Conservation (phyloP, 2,888 invertebrate species). For the Vanessa cardui region DNA sequence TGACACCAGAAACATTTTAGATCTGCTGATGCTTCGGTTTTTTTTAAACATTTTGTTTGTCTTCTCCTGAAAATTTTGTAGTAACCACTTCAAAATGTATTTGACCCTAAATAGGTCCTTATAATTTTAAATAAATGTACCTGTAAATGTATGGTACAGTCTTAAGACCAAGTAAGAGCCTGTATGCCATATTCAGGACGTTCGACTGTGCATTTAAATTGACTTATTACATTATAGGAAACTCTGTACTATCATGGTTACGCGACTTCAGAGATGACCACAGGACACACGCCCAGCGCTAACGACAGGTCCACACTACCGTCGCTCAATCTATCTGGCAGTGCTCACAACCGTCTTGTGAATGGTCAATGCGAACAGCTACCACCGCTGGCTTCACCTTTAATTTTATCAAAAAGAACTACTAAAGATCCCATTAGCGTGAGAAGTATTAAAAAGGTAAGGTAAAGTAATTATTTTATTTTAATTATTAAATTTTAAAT, state of each 20-base stretch:
- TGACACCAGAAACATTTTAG: too few species aligned
- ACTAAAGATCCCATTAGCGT: slow-evolving; percentile 60
- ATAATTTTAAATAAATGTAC: too few species aligned
- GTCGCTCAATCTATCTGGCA: slow-evolving; percentile 68
- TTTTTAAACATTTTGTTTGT: too few species aligned
- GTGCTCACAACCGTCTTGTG: slow-evolving; percentile 60
- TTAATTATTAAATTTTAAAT: neutral
- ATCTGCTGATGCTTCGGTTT: too few species aligned
- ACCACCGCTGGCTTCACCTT: slow-evolving; percentile 73
- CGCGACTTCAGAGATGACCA: slow-evolving; percentile 71
- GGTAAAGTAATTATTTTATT: neutral
- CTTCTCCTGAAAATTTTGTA: too few species aligned
- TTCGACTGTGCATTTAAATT: neutral
- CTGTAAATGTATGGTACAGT: too few species aligned
- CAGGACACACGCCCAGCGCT: slow-evolving; percentile 61
- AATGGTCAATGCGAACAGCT: slow-evolving; percentile 72
- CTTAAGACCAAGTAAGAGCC: too few species aligned
- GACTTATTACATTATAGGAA: slow-evolving; percentile 56
- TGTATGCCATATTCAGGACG: too few species aligned
- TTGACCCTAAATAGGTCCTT: too few species aligned
- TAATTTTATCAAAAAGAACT: slow-evolving; percentile 64
- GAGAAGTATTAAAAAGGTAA: slow-evolving; percentile 62
- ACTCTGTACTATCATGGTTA: slow-evolving; percentile 78
- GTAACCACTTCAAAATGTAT: too few species aligned
- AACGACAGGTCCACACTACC: slow-evolving; percentile 71